Percentiles rank a stretch among this genome's conserved stretches.
phyloP scores from a whole-genome alignment of 2,888 invertebrate species.

The Chorisops tibialis region DNA sequence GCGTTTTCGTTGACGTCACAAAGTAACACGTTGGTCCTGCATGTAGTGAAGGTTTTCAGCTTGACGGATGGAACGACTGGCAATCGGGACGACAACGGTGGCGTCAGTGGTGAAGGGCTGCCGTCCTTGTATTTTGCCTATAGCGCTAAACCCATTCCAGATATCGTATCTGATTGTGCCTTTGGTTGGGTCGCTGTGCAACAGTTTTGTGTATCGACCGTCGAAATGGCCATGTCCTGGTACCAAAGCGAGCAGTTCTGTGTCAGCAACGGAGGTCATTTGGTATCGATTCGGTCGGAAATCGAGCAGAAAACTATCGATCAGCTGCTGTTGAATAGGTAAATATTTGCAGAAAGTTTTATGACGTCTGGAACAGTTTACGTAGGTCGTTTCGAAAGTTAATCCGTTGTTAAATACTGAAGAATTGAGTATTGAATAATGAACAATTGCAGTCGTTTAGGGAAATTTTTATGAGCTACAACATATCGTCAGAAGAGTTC shows the following conservation, averaged over 20 bases:
- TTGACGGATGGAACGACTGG: background rate
- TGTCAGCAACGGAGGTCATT: constrained; percentile 61
- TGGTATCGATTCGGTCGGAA: constrained; percentile 64
- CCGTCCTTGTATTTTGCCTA: constrained; percentile 63
- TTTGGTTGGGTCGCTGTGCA: constrained; percentile 68
- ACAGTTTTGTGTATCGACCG: constrained; percentile 64
- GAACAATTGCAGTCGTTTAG: no score
- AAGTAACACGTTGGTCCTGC: constrained; percentile 41
- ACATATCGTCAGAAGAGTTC: no score
- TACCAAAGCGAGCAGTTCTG: constrained; percentile 67
- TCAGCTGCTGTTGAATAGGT: constrained; percentile 64
- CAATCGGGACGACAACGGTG: background rate
- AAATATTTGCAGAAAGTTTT: constrained; percentile 37
- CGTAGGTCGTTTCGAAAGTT: constrained; percentile 23
- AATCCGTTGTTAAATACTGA: no score
- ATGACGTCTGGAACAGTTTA: background rate
- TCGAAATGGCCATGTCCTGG: constrained; percentile 62
- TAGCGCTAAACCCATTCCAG: constrained; percentile 61
- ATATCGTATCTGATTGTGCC: constrained; percentile 63
- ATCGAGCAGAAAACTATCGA: constrained; percentile 63
- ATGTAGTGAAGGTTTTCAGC: constrained; percentile 30
- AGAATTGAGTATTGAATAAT: no score
- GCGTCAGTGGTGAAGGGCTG: constrained; percentile 30
- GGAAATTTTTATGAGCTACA: no score
- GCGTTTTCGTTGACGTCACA: constrained; percentile 41